phyloP scores from a whole-genome alignment of 2,888 invertebrate species.

The Noctua fimbriata region DNA sequence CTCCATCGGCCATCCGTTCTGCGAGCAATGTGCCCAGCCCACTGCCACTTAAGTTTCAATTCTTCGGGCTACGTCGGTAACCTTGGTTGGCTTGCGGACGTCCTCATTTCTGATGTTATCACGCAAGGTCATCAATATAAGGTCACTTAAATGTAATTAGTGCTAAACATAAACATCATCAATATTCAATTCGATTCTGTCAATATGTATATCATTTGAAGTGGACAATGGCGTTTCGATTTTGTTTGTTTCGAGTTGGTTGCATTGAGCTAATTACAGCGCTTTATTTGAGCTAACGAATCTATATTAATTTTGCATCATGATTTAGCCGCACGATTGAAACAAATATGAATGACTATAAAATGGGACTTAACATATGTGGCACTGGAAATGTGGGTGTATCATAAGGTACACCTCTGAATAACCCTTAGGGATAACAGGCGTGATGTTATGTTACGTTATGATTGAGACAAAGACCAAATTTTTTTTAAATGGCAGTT shows the following conservation, averaged over 20 bases:
- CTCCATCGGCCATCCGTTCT: no score
- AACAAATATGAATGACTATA: no score
- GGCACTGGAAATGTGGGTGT: no score
- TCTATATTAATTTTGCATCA: background rate
- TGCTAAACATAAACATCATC: background rate
- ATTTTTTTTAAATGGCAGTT: background rate
- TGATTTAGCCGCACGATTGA: background rate
- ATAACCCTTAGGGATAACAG: no score
- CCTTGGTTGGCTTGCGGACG: no score
- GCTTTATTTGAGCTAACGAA: background rate
- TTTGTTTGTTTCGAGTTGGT: constrained; percentile 5
- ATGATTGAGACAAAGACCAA: background rate
- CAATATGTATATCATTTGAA: background rate
- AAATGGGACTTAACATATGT: no score
- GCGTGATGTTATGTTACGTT: no score
- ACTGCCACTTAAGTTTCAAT: no score
- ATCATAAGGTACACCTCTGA: no score
- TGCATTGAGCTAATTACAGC: background rate
- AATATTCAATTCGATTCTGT: background rate
- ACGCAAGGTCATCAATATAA: background rate
- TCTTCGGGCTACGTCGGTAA: no score
- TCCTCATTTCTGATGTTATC: no score
- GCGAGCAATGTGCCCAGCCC: no score
- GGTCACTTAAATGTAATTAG: background rate
- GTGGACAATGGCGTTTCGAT: background rate